Percentiles rank a stretch among this genome's conserved stretches.
These are phyloP conservation scores for Hippocampus abdominalis DNA, from an alignment of 2,113 vertebrate genomes.

Conservation along the genomic window DNA sequence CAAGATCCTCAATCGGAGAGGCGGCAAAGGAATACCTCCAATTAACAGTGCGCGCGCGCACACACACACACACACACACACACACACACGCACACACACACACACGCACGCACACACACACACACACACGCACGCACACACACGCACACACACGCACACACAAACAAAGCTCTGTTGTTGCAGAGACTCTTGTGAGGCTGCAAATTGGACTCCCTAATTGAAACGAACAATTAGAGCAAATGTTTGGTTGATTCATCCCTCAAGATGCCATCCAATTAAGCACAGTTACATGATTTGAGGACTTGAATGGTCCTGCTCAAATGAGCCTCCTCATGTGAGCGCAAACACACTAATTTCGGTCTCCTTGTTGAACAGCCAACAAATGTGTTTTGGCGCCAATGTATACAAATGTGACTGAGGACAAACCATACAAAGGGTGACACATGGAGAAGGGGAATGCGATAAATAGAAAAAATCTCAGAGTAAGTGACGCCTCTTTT, in stretches of 20 bases:
- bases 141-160: slow-evolving; percentile 32
- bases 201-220: slow-evolving; percentile 79
- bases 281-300: slow-evolving; percentile 66
- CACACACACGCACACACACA: slow-evolving; percentile 62
- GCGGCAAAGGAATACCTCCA: slow-evolving; percentile 61
- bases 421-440: not conserved
- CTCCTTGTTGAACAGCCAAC: slow-evolving; percentile 30
- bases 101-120: slow-evolving; percentile 32
- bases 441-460: not conserved
- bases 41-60: slow-evolving; percentile 50
- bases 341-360: slow-evolving; percentile 53
- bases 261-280: slow-evolving; percentile 78
- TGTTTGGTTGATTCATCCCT: slow-evolving; percentile 75
- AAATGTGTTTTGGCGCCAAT: not conserved
- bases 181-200: slow-evolving; percentile 67
- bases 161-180: slow-evolving; percentile 72
- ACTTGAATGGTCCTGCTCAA: slow-evolving; percentile 70
- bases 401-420: not conserved
- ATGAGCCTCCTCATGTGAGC: slow-evolving; percentile 53
- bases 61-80: slow-evolving; percentile 32
- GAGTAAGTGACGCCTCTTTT: not conserved
- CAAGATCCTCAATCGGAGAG: slow-evolving; percentile 52
- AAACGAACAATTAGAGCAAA: slow-evolving; percentile 78
- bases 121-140: slow-evolving; percentile 19
- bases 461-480: not conserved